Evolutionary conservation across 2,797 vertebrate species (phyloP).

Genomic region (Labeo calbasu): DNA sequence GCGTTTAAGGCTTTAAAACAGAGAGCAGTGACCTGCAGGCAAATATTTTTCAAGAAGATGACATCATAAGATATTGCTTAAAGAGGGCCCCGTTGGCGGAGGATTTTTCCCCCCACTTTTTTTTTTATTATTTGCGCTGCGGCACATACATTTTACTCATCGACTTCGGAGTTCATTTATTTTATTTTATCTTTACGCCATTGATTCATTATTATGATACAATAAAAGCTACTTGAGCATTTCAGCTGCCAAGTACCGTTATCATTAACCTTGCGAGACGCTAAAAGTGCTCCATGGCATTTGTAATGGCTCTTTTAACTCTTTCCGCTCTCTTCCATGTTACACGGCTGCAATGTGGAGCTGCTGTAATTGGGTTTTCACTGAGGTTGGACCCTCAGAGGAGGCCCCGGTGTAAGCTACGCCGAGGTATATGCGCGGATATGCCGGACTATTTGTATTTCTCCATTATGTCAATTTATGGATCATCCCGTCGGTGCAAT

Average conservation of each 20-base stretch:
- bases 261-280: slow-evolving; percentile 87
- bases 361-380: slow-evolving; percentile 29
- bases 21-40: slow-evolving; percentile 80
- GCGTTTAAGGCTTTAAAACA: slow-evolving; percentile 76
- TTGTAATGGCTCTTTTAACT: slow-evolving; percentile 79
- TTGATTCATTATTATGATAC: slow-evolving; percentile 88
- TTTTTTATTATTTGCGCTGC: slow-evolving; percentile 64
- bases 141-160: slow-evolving; percentile 80
- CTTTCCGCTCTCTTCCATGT: slow-evolving; percentile 68
- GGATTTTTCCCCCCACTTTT: slow-evolving; percentile 54
- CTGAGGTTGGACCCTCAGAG: slow-evolving; percentile 36
- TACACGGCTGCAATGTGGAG: slow-evolving; percentile 29
- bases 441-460: slow-evolving; percentile 48
- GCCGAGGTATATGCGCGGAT: not conserved
- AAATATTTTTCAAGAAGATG: slow-evolving; percentile 83
- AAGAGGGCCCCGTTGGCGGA: slow-evolving; percentile 60
- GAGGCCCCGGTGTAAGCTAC: slow-evolving; percentile 5
- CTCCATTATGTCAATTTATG: slow-evolving; percentile 53
- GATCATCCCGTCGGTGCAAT: slow-evolving; percentile 45
- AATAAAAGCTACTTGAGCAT: slow-evolving; percentile 89
- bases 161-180: slow-evolving; percentile 84
- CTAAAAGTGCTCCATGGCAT: slow-evolving; percentile 70
- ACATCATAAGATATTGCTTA: slow-evolving; percentile 78
- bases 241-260: slow-evolving; percentile 81
- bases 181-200: slow-evolving; percentile 83